Evolutionary conservation across 1,140 invertebrate genomes (phyloP).

Genomic region (Rhynchophorus ferrugineus): DNA sequence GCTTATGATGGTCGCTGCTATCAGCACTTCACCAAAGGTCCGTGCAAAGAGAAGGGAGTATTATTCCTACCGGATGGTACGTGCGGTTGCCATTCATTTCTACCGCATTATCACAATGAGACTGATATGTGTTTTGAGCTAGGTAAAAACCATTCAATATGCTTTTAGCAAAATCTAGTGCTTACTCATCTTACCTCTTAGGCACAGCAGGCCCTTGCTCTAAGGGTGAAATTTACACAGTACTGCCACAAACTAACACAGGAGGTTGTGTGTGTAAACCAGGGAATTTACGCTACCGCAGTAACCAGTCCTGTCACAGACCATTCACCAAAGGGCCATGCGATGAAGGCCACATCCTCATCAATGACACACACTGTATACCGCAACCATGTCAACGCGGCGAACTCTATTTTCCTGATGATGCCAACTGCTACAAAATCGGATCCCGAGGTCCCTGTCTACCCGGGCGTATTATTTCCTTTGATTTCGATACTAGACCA

Average conservation of each 20-base stretch:
- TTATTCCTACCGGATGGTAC: constrained; percentile 63
- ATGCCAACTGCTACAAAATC: constrained; percentile 65
- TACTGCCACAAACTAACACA: constrained; percentile 40
- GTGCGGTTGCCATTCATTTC: constrained; percentile 60
- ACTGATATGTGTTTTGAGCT: constrained; percentile 66
- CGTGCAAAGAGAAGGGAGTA: constrained; percentile 63
- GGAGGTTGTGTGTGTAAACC: constrained; percentile 62
- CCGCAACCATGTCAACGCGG: constrained; percentile 62
- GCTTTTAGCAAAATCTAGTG: not conserved
- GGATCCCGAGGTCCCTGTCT: constrained; percentile 65
- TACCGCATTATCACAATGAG: constrained; percentile 63
- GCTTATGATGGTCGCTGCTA: constrained; percentile 56
- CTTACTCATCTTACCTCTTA: constrained; percentile 33
- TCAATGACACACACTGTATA: constrained; percentile 52
- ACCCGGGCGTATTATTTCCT: constrained; percentile 61
- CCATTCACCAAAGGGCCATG: constrained; percentile 71
- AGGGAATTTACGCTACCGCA: constrained; percentile 55
- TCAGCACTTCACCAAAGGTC: constrained; percentile 68
- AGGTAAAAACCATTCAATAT: constrained; percentile 46
- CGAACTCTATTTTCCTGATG: constrained; percentile 63
- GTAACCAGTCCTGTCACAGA: constrained; percentile 63
- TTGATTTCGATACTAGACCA: constrained; percentile 65
- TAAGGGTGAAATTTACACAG: constrained; percentile 56
- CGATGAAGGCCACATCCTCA: constrained; percentile 53
- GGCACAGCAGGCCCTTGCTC: constrained; percentile 62